Conservation (phyloP, 2,113 vertebrate species). For the Tyrannus savana region DNA sequence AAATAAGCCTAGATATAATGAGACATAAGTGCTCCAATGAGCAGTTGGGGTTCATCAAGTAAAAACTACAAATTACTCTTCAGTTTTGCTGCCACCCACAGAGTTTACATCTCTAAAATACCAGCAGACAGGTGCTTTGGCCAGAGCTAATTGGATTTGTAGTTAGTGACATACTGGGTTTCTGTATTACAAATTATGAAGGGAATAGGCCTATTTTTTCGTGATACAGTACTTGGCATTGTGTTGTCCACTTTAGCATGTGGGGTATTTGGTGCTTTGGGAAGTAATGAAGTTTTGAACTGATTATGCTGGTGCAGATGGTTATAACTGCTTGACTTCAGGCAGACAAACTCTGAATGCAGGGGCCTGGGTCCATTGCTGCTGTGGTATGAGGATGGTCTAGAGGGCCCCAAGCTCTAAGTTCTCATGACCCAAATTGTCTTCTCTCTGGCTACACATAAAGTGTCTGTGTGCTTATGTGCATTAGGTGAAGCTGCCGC, state of each 20-base stretch:
- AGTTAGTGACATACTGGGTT: not conserved
- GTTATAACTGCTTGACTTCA: not conserved
- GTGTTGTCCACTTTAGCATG: not conserved
- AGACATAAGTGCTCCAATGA: not conserved
- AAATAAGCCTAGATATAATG: constrained; percentile 23
- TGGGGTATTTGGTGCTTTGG: not conserved
- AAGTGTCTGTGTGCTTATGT: not conserved
- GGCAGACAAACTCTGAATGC: not conserved
- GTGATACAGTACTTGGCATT: not conserved
- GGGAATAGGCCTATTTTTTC: not conserved
- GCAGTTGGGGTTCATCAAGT: not conserved
- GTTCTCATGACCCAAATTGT: not conserved
- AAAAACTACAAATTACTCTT: constrained; percentile 18
- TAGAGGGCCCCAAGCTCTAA: not conserved
- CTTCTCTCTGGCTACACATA: not conserved
- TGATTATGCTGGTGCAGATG: not conserved
- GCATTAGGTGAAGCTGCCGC: not conserved
- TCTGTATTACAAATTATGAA: not conserved
- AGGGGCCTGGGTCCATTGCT: not conserved
- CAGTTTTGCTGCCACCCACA: constrained; percentile 1
- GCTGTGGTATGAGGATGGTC: not conserved
- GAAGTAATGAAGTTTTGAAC: not conserved
- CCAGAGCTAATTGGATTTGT: not conserved
- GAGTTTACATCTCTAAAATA: constrained; percentile 3
- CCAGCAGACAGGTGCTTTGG: not conserved